Conservation (phyloP, 2,797 vertebrate species). For the Acanthopagrus latus region DNA sequence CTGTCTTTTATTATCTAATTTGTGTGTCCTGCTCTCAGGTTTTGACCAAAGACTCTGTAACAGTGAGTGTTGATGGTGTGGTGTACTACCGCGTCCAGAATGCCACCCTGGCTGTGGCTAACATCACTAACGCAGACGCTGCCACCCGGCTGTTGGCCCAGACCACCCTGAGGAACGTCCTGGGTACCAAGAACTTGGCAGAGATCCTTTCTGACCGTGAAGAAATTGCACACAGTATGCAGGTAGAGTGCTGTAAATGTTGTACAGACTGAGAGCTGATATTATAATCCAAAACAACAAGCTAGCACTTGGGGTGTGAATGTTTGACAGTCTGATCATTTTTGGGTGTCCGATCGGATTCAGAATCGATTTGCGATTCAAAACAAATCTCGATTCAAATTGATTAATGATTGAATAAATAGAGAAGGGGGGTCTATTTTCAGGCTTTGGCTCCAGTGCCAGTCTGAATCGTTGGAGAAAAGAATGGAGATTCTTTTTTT, state of each 20-base stretch:
- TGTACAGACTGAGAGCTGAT: not conserved
- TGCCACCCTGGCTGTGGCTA: conserved; percentile 92
- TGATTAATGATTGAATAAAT: too few species aligned
- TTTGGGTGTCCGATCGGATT: too few species aligned
- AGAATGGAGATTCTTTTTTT: too few species aligned
- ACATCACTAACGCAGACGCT: conserved; percentile 95
- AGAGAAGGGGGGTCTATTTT: too few species aligned
- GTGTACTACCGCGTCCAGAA: conserved; percentile 98
- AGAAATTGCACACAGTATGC: conserved; percentile 96
- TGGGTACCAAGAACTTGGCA: conserved; percentile 96
- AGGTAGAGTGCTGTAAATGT: conserved; percentile 82
- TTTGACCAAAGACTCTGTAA: conserved; percentile 97
- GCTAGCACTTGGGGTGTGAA: too few species aligned
- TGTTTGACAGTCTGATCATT: too few species aligned
- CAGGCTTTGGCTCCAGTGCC: too few species aligned
- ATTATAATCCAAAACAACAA: not conserved
- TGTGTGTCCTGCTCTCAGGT: conserved; percentile 81
- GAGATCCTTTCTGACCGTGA: conserved; percentile 97
- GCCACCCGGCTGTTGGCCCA: conserved; percentile 95
- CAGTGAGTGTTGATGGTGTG: conserved; percentile 93
- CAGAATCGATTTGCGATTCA: too few species aligned
- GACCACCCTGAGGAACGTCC: conserved; percentile 94
- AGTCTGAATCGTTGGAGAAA: too few species aligned
- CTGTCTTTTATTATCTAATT: not conserved
- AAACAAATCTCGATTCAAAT: too few species aligned